Percentiles rank a stretch among this genome's conserved stretches.
phyloP scores from a whole-genome alignment of 2,797 vertebrate genomes.

The Sciaenops ocellatus region DNA sequence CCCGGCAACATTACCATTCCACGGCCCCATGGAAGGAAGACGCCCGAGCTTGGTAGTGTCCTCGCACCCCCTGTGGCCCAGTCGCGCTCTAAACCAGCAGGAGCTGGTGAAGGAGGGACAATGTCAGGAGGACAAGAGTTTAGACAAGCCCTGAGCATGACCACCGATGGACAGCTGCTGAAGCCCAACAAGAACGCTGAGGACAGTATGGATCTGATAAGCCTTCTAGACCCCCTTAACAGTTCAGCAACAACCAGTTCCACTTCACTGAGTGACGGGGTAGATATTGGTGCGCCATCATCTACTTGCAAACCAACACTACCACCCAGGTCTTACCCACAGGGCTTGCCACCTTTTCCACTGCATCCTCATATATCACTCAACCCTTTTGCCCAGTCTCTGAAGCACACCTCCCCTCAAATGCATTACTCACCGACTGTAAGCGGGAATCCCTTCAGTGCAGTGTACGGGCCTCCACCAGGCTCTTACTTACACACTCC shows the following conservation, averaged over 20 bases:
- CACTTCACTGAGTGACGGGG: slow-evolving; percentile 56
- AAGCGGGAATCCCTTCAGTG: slow-evolving; percentile 86
- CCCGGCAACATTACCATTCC: slow-evolving; percentile 92
- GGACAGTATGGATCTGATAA: slow-evolving; percentile 87
- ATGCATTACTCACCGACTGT: slow-evolving; percentile 83
- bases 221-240: slow-evolving; percentile 92
- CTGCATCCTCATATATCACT: slow-evolving; percentile 85
- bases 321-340: slow-evolving; percentile 82
- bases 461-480: slow-evolving; percentile 79
- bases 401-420: slow-evolving; percentile 79
- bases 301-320: slow-evolving; percentile 75
- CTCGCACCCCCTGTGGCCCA: slow-evolving; percentile 85
- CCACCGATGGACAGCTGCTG: slow-evolving; percentile 81
- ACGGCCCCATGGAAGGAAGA: slow-evolving; percentile 93
- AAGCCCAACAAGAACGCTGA: slow-evolving; percentile 79
- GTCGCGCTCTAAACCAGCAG: slow-evolving; percentile 71
- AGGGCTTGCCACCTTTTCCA: slow-evolving; percentile 74
- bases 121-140: slow-evolving; percentile 79
- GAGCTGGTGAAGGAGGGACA: slow-evolving; percentile 76
- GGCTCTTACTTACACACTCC: slow-evolving; percentile 84
- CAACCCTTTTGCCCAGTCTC: slow-evolving; percentile 90
- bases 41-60: slow-evolving; percentile 90
- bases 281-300: slow-evolving; percentile 34
- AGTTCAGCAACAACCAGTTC: slow-evolving; percentile 59
- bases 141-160: slow-evolving; percentile 78